These are phyloP conservation scores for Drosophila emarginata DNA, from an alignment of 2,888 invertebrate genomes.

Conservation along the genomic window DNA sequence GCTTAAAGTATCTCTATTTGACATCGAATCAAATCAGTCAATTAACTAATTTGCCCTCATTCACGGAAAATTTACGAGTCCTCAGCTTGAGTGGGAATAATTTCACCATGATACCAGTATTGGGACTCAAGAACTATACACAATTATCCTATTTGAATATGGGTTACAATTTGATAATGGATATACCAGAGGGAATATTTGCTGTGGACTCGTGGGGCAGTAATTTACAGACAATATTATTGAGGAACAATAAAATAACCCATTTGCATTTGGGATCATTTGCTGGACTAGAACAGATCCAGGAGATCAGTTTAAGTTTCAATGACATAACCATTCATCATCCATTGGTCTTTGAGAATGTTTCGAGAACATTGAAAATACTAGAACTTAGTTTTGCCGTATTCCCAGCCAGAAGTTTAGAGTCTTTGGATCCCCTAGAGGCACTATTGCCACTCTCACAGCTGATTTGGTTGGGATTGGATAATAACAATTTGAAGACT, in stretches of 20 bases:
- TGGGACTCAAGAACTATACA: slow-evolving; percentile 88
- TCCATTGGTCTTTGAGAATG: slow-evolving; percentile 90
- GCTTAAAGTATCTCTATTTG: slow-evolving; percentile 91
- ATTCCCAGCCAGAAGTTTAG: slow-evolving; percentile 84
- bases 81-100: slow-evolving; percentile 92
- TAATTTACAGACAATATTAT: slow-evolving; percentile 90
- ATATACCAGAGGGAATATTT: slow-evolving; percentile 90
- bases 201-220: slow-evolving; percentile 87
- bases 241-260: slow-evolving; percentile 92
- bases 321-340: slow-evolving; percentile 93
- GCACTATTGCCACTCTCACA: slow-evolving; percentile 89
- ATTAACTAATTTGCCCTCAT: slow-evolving; percentile 85
- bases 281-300: slow-evolving; percentile 88
- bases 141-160: slow-evolving; percentile 93
- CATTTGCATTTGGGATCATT: slow-evolving; percentile 88
- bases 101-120: slow-evolving; percentile 88
- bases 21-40: slow-evolving; percentile 90
- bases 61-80: slow-evolving; percentile 86
- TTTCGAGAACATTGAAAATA: slow-evolving; percentile 90
- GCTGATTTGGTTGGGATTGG: slow-evolving; percentile 92
- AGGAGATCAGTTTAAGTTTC: slow-evolving; percentile 95
- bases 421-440: slow-evolving; percentile 87
- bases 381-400: slow-evolving; percentile 94
- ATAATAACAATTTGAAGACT: slow-evolving; percentile 92
- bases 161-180: slow-evolving; percentile 92